These are phyloP conservation scores for Ectropis crepuscularia DNA, from an alignment of 2,888 invertebrate genomes.

Conservation along the genomic window DNA sequence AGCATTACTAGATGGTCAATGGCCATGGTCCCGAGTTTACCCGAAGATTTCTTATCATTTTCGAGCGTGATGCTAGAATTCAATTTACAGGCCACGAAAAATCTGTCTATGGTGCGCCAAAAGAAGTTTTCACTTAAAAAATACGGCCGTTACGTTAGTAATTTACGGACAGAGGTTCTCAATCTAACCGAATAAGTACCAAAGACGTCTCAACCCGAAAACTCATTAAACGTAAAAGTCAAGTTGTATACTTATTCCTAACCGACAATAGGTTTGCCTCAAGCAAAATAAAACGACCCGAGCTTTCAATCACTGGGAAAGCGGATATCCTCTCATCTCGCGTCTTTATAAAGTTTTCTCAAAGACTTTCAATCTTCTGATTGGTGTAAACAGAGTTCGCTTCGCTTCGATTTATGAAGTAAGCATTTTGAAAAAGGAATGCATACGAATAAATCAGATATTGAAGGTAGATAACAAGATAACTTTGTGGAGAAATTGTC, in stretches of 20 bases:
- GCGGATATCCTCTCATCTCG: constrained; percentile 38
- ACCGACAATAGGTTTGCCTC: constrained; percentile 9
- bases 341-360: constrained; percentile 39
- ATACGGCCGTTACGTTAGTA: too few species aligned
- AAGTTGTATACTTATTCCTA: constrained; percentile 9
- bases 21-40: too few species aligned
- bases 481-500: constrained; percentile 7
- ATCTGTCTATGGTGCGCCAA: too few species aligned
- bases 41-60: too few species aligned
- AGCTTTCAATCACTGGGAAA: constrained; percentile 34
- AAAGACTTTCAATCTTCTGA: constrained; percentile 35
- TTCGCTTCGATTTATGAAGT: constrained; percentile 18
- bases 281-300: constrained; percentile 11
- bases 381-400: constrained; percentile 23
- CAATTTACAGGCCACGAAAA: too few species aligned
- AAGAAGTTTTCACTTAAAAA: too few species aligned
- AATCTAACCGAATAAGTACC: not conserved
- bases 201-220: constrained; percentile 1
- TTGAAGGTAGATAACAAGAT: not conserved
- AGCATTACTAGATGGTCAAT: too few species aligned
- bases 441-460: constrained; percentile 3
- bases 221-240: constrained; percentile 16
- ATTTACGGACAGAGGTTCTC: too few species aligned
- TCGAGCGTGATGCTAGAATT: too few species aligned
- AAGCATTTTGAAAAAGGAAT: constrained; percentile 15